Conservation (phyloP, 2,113 vertebrate species). For the Dermatemys mawii region DNA sequence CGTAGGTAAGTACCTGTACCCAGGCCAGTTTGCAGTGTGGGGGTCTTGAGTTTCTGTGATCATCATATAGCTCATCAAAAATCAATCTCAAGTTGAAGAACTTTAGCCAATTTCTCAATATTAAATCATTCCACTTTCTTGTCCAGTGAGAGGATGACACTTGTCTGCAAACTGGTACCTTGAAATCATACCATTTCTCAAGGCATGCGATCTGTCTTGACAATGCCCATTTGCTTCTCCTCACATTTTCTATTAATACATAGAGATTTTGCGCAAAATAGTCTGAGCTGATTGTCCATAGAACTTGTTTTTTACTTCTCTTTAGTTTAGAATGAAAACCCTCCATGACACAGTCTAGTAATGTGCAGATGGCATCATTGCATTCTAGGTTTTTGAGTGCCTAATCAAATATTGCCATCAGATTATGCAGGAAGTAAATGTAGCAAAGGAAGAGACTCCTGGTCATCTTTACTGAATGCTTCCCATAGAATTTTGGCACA, state of each 20-base stretch:
- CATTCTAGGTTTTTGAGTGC: not conserved
- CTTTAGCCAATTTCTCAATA: not conserved
- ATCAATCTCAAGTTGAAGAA: not conserved
- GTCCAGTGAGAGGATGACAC: not conserved
- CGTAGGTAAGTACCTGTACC: not conserved
- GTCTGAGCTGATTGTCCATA: not conserved
- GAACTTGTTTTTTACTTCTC: too few relatives aligned
- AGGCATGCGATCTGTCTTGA: not conserved
- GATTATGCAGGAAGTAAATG: not conserved
- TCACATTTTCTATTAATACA: not conserved
- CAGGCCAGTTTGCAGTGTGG: not conserved
- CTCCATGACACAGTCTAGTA: not conserved
- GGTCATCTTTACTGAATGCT: not conserved
- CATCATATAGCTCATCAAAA: not conserved
- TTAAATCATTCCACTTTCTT: not conserved
- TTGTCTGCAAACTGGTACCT: not conserved
- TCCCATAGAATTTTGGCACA: not conserved
- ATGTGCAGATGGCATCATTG: not conserved
- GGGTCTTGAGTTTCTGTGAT: too few relatives aligned
- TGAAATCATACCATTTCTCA: not conserved
- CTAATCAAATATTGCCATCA: not conserved
- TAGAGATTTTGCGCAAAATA: not conserved
- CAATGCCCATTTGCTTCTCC: not conserved
- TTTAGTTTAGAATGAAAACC: not conserved
- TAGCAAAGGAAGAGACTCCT: not conserved